Evolutionary conservation across 92 coral and sea anemone species (phyloP).

Genomic region (Bergia puertoricense): DNA sequence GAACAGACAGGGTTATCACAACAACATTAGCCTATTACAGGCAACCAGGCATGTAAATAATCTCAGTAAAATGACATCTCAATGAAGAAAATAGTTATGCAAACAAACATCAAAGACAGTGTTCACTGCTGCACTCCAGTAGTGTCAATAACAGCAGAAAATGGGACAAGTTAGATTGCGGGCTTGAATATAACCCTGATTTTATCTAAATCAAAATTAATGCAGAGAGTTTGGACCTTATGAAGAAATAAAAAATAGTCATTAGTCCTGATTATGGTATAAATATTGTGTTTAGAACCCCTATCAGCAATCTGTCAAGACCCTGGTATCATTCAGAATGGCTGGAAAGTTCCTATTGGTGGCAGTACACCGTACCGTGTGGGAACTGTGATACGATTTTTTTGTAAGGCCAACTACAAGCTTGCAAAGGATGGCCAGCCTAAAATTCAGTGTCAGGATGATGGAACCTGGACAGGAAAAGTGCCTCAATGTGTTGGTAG

Average conservation of each 20-base stretch:
- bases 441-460: constrained; percentile 53
- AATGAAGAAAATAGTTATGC: too few relatives aligned
- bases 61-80: too few relatives aligned
- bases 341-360: background rate
- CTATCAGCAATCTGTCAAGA: constrained; percentile 7
- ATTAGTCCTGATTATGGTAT: too few relatives aligned
- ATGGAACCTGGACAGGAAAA: constrained; percentile 64
- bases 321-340: constrained; percentile 26
- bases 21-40: too few relatives aligned
- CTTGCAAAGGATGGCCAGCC: constrained; percentile 53
- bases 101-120: too few relatives aligned
- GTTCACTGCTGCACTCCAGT: too few relatives aligned
- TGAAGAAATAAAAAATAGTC: background rate
- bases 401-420: constrained; percentile 23
- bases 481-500: constrained; percentile 67
- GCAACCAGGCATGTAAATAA: too few relatives aligned
- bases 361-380: background rate
- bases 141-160: too few relatives aligned
- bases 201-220: too few relatives aligned
- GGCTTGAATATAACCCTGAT: too few relatives aligned
- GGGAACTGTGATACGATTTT: constrained; percentile 8
- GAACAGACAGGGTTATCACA: too few relatives aligned
- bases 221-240: background rate
- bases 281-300: background rate
- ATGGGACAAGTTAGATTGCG: too few relatives aligned